Evolutionary conservation across 1,140 invertebrate genomes (phyloP), one percentile per base, ranked within the genome.

Genomic region (Leptopilina clavipes): DNA sequence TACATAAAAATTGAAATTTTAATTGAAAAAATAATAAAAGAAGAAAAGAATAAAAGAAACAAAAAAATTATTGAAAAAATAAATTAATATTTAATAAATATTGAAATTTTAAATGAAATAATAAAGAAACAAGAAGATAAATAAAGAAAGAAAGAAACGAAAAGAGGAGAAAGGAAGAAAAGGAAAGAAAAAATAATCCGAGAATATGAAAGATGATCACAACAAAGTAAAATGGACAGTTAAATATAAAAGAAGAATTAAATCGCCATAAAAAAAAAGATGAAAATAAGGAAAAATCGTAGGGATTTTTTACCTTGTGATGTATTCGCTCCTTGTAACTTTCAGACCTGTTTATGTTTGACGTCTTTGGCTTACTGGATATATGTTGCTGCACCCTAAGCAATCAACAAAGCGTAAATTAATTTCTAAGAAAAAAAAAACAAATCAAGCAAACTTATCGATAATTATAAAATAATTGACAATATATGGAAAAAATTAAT

Each of bases 241-340:
- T 43, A 19, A 18, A 18, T 14, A n/a, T 44, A 12, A 17, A 73
- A 73, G 43, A 54, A 59, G 14, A 18, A 71, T 71, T 43, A 37
- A 71, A 18, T 11, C 17, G 6, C 17, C 19, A 22, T n/a, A 7
- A 18, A 18, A 74, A 59, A 59, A 44, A 17, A 40, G 70, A 19
- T 48, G 5, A 74, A n/a, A n/a, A n/a, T n/a, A n/a, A n/a, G n/a
- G n/a, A n/a, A 75, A 74, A 74, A 65, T 18, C 7, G n/a, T n/a
- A 37, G 54, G 73, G n/a, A 59, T 74, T 92, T 31, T 65, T 65
- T 85, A 93, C 92, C 90, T 92, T 92, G 79, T 92, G 90, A 82
- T 91, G 90, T 86, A 92, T 91, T 73, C 92, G 87, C 80, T 93
- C 92, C 82, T 93, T 93, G 86, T 93, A 93, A 89, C 92, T 93